A percentile compares a stretch with the other conserved stretches of the same genome.
Evolutionary conservation across 2,888 invertebrate genomes (phyloP).

Genomic region (Eumacrocentrus americanus): DNA sequence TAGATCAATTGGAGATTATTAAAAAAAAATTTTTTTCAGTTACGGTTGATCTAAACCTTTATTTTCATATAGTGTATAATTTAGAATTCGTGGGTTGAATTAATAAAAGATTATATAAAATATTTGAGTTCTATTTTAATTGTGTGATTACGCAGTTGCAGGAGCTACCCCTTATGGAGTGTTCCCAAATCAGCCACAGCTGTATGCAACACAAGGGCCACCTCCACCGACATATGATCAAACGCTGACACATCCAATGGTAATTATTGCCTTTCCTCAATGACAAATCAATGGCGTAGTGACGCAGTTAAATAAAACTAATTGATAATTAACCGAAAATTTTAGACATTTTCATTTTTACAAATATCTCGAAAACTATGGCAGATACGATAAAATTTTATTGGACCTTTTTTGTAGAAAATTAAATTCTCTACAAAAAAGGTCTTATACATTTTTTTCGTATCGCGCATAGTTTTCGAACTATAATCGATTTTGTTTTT

Average conservation of each 20-base stretch:
- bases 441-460: too few relatives aligned
- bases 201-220: constrained; percentile 73
- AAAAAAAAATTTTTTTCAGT: not conserved
- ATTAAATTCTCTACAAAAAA: not conserved
- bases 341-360: too few relatives aligned
- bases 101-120: not conserved
- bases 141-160: constrained; percentile 62
- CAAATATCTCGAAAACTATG: too few relatives aligned
- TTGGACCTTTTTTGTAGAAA: not conserved
- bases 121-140: constrained; percentile 6
- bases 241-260: constrained; percentile 68
- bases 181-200: constrained; percentile 66
- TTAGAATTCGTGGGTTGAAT: too few relatives aligned
- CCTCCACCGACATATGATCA: constrained; percentile 73
- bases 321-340: too few relatives aligned
- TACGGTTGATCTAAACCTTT: not conserved
- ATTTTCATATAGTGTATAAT: too few relatives aligned
- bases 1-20: not conserved
- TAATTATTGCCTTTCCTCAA: constrained; percentile 61
- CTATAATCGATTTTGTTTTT: too few relatives aligned
- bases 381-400: too few relatives aligned
- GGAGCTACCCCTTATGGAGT: constrained; percentile 70
- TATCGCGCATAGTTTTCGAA: too few relatives aligned
- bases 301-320: too few relatives aligned
- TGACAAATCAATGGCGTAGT: not conserved